Percentiles rank a stretch among this genome's conserved stretches.
Conservation (phyloP, 1,140 invertebrate species). For the Coelopa frigida region DNA sequence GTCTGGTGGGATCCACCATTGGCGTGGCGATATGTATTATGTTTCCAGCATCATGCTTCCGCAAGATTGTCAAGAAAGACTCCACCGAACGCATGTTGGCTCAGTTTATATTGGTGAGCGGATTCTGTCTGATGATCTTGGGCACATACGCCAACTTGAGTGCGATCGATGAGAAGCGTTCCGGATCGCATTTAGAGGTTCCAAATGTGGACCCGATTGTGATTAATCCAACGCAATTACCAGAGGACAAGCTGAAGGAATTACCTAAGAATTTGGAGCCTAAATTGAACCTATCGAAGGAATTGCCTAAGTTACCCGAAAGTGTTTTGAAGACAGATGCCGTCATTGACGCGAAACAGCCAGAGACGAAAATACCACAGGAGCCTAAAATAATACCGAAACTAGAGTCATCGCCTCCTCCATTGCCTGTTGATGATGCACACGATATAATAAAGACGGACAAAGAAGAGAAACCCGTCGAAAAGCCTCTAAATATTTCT, state of each 20-base stretch:
- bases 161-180: constrained; percentile 57
- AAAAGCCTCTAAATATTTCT: too few species aligned
- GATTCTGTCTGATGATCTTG: constrained; percentile 72
- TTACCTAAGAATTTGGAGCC: too few species aligned
- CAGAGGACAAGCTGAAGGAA: too few species aligned
- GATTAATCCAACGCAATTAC: constrained; percentile 4
- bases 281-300: too few species aligned
- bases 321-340: too few species aligned
- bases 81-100: constrained; percentile 66
- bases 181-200: constrained; percentile 33
- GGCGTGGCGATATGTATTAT: constrained; percentile 91
- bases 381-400: neutral
- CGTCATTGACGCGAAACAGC: neutral
- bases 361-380: neutral
- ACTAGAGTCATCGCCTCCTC: constrained; percentile 23
- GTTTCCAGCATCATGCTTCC: constrained; percentile 75
- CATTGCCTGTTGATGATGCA: constrained; percentile 30
- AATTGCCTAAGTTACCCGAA: too few species aligned
- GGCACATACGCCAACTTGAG: constrained; percentile 81
- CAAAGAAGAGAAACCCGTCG: constrained; percentile 8
- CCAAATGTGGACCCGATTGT: constrained; percentile 18
- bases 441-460: constrained; percentile 13
- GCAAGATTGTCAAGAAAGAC: constrained; percentile 62
- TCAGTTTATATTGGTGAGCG: constrained; percentile 67
- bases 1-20: constrained; percentile 87